Evolutionary conservation across 2,888 invertebrate species (phyloP).

Genomic region (Euphydryas editha): DNA sequence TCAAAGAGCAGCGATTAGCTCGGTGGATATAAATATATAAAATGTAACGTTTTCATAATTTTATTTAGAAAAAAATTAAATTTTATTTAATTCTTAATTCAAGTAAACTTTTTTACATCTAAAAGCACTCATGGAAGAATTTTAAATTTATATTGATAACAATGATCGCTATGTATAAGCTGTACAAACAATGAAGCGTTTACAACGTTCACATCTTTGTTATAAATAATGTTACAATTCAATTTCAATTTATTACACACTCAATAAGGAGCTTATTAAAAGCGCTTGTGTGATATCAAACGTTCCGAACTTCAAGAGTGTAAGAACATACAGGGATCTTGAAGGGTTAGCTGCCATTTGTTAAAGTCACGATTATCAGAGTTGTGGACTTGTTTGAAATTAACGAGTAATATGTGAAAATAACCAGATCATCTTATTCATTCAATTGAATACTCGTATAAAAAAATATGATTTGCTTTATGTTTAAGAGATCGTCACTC

Average conservation of each 20-base stretch:
- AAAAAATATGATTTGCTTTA: too few species aligned
- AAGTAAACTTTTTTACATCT: neutral
- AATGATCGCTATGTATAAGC: conserved; percentile 17
- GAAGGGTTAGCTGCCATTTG: conserved; percentile 18
- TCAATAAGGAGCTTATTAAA: conserved; percentile 38
- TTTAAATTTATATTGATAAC: conserved; percentile 15
- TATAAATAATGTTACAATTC: conserved; percentile 38
- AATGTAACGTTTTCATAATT: neutral
- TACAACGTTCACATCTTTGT: conserved; percentile 15
- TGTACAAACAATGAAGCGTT: conserved; percentile 27
- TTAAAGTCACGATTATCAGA: conserved; percentile 25
- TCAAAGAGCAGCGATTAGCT: conserved; percentile 17
- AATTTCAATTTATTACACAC: conserved; percentile 41
- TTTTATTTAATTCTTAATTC: neutral
- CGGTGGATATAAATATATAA: neutral
- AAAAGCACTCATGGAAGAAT: neutral
- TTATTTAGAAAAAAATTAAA: too few species aligned
- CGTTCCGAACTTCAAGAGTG: conserved; percentile 23
- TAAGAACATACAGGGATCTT: conserved; percentile 11
- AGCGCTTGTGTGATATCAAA: conserved; percentile 33
- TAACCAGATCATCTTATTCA: conserved; percentile 17
- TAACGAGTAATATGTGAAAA: conserved; percentile 3
- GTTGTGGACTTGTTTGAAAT: conserved; percentile 17
- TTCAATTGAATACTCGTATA: neutral
- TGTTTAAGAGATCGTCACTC: too few species aligned